These are phyloP conservation scores for Protaetia brevitarsis DNA, from an alignment of 1,140 invertebrate genomes.

Conservation along the genomic window DNA sequence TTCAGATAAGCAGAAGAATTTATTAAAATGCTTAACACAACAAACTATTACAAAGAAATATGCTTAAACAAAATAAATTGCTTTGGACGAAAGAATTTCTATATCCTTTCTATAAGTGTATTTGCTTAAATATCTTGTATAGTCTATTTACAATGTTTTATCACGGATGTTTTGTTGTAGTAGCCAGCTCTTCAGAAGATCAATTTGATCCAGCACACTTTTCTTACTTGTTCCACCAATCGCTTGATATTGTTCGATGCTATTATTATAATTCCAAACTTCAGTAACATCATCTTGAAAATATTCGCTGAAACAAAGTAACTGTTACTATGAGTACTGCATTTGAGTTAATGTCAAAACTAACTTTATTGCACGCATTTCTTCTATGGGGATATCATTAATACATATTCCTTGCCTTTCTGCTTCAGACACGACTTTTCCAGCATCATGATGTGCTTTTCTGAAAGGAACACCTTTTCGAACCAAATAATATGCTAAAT, in stretches of 20 bases:
- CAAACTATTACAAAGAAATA: too few species aligned
- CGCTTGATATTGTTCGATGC: conserved; percentile 58
- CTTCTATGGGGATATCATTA: conserved; percentile 51
- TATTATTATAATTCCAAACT: conserved; percentile 58
- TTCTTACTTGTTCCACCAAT: conserved; percentile 53
- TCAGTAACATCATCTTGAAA: conserved; percentile 53
- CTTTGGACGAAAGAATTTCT: too few species aligned
- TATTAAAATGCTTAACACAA: too few species aligned
- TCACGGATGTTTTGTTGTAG: background rate
- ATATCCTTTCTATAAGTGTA: too few species aligned
- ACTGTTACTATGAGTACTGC: background rate
- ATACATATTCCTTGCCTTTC: conserved; percentile 51
- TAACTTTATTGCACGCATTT: conserved; percentile 56
- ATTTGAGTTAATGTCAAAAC: background rate
- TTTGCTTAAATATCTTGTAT: background rate
- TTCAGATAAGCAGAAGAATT: too few species aligned
- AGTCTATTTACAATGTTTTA: background rate
- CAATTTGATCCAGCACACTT: conserved; percentile 42
- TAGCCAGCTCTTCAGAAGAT: conserved; percentile 32
- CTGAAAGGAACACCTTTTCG: conserved; percentile 75
- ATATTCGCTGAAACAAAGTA: conserved; percentile 38
- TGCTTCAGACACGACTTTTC: conserved; percentile 61
- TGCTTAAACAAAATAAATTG: too few species aligned
- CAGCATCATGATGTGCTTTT: conserved; percentile 69
- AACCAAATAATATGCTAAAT: conserved; percentile 78